Base-by-base conservation (phyloP, 1,140 invertebrate species). In the Hylaeus volcanicus region DNA sequence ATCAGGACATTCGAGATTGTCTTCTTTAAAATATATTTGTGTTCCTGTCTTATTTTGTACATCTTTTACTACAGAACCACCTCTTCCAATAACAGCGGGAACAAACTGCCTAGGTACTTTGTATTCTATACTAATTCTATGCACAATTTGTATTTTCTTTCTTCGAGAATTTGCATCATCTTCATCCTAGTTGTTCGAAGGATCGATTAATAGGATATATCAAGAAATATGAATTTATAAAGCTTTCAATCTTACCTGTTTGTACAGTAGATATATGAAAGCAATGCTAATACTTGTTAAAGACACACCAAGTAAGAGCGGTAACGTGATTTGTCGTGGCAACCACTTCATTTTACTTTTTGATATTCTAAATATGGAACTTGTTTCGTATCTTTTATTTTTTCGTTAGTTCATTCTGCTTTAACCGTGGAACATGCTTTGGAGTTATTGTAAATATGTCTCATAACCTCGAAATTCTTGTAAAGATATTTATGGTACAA, bases 11-110 rank as follows among this genome's bases (percentile, higher is more conserved):
- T 85, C 82, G 5, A 85, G 1, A 12, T 94, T 89, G 0, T 94
- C 94, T 45, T 94, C 92, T 41, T 88, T 90, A 83, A 97, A 97
- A 88, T 95, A 94, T 65, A 98, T 96, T 82, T 93, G 93, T 3
- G 96, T 96, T 58, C 95, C 94, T 1, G 96, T 96, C 83, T 94
- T 94, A 64, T 95, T 92, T 89, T 97, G 95, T 85, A 98, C 95
- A 74, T 95, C 92, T 90, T 96, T 96, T 56, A 97, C 95, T 82
- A 95, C 95, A 12, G 92, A 91, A 8, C 96, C 96, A 79, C 93
- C 94, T 82, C 96, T 94, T 74, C 96, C 96, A 91, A 96, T 95
- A 55, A 95, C 80, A 55, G 86, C 81, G 5, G 93, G 92, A 65
- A 95, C 92, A 79, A 88, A 87, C 41, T 93, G 86, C 71, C 91